Evolutionary conservation across 2,797 vertebrate species (phyloP), one percentile per base, ranked within the genome.

Genomic region (Myripristis jacobus): DNA sequence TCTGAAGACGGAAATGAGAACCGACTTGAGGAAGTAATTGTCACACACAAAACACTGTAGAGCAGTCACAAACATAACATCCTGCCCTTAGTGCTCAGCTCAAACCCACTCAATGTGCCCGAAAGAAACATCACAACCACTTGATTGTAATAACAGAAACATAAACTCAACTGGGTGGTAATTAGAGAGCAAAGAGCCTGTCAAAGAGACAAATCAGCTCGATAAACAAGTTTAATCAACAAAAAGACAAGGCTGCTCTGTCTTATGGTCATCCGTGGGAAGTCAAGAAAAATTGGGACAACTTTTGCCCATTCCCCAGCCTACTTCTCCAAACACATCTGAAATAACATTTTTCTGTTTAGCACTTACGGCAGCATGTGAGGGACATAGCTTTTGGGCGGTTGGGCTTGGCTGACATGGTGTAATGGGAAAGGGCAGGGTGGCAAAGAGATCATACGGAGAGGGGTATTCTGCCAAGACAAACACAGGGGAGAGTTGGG

Each of bases 261-360:
- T 47, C 15, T 74, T 25, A 16, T 34, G 4, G 16, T 29, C 29
- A 47, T 58, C 24, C 3, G 22, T 29, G 36, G 31, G 57, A 58
- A 69, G 5, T 24, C 7, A 29, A 60, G 19, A 6, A 31, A 54
- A n/a, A 38, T 22, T 25, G 12, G 5, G 22, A 55, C 15, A 24
- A 48, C 15, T 18, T 27, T 27, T 48, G 3, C 1, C 34, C 6
- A 18, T 22, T 55, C 15, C 15, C 44, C 57, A 29, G 36, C 46
- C 29, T 25, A 38, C 19, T 61, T 71, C 25, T 61, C 41, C 0
- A 15, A 38, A 59, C 58, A 70, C 52, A 68, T 75, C 76, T 78
- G 77, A 87, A 69, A 76, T 12, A 74, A 68, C 46, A 11, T 0
- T n/a, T 16, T 81, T 64, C n/a, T 78, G 59, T 78, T 82, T 61